phyloP scores from a whole-genome alignment of 53 echinoderm and acorn worm species.

The Crossaster papposus region DNA sequence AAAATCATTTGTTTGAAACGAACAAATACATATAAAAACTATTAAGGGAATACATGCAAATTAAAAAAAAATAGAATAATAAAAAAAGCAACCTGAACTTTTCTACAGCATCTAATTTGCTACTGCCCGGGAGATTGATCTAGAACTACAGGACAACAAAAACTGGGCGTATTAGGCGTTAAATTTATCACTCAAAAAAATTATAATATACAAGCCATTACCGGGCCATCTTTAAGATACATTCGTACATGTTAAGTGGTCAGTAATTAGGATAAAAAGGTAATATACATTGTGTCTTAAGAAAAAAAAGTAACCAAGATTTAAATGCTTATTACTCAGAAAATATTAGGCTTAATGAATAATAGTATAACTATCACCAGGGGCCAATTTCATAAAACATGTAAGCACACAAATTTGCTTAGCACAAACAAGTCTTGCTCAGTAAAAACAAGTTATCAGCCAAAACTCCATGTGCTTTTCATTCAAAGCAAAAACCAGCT shows the following conservation, averaged over 20 bases:
- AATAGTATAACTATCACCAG: too few species aligned
- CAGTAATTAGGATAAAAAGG: neutral
- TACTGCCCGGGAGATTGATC: neutral
- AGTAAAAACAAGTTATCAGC: too few species aligned
- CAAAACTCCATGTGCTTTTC: too few species aligned
- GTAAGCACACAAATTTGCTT: too few species aligned
- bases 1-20: slow-evolving; percentile 25
- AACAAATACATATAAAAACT: slow-evolving; percentile 39
- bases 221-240: neutral
- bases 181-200: slow-evolving; percentile 23
- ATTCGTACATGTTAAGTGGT: neutral
- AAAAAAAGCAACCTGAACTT: slow-evolving; percentile 33
- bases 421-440: too few species aligned
- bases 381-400: too few species aligned
- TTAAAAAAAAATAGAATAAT: slow-evolving; percentile 27
- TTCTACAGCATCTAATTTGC: slow-evolving; percentile 16
- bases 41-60: slow-evolving; percentile 52
- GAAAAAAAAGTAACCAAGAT: too few species aligned
- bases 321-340: too few species aligned
- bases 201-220: slow-evolving; percentile 27
- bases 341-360: too few species aligned
- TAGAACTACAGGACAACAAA: slow-evolving; percentile 14
- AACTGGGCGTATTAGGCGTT: neutral
- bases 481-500: too few species aligned
- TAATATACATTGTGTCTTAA: too few species aligned